These are phyloP conservation scores for Diglossa brunneiventris DNA, from an alignment of 2,113 vertebrate genomes.

Conservation along the genomic window DNA sequence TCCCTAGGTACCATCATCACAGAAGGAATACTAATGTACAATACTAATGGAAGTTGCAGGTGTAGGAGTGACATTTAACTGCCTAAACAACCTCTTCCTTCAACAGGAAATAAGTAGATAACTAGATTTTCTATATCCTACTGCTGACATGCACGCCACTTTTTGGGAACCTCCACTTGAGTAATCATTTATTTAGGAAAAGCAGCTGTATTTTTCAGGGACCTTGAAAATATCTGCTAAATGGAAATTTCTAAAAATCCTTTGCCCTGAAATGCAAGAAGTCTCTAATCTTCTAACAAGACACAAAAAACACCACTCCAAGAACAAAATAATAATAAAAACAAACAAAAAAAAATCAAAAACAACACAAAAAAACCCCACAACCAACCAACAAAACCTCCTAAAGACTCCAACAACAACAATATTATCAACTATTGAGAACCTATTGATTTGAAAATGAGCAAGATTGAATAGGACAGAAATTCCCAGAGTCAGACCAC, in stretches of 20 bases:
- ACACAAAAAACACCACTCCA: neutral
- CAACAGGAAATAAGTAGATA: neutral
- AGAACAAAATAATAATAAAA: neutral
- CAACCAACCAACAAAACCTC: neutral
- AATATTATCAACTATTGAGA: neutral
- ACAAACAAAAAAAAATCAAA: neutral
- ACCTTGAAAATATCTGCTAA: neutral
- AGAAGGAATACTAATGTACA: neutral
- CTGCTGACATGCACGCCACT: neutral
- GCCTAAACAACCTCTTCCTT: slow-evolving; percentile 18
- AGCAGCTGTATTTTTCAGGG: neutral
- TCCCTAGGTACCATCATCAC: neutral
- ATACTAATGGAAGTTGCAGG: slow-evolving; percentile 10
- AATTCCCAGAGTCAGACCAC: neutral
- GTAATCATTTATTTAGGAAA: neutral
- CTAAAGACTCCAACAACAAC: neutral
- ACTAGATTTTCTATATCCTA: neutral
- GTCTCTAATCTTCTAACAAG: neutral
- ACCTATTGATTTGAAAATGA: neutral
- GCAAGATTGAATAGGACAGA: neutral
- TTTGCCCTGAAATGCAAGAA: neutral
- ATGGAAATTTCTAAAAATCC: neutral
- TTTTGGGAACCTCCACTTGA: neutral
- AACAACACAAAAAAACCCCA: neutral
- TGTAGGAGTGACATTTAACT: neutral